Base-by-base conservation (phyloP, 92 coral and sea anemone genomes). In the Porites divaricata region DNA sequence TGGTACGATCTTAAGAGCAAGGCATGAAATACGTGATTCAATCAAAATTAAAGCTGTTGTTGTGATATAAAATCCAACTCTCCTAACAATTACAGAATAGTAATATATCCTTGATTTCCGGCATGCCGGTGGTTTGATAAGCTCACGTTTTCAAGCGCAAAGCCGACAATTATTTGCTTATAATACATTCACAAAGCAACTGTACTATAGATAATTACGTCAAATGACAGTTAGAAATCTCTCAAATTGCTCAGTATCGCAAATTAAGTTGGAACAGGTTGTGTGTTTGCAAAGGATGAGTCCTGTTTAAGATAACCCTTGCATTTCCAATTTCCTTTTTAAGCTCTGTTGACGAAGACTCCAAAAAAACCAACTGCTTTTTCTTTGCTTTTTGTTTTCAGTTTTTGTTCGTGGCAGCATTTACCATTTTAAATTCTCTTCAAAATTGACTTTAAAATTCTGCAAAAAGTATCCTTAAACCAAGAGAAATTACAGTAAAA, bases 101-200 rank as follows among this genome's bases (percentile, higher is more conserved):
- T 54, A 54, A 54, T 35, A 35, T 35, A 35, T 35, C 45, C 45
- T 35, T 35, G 45, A 35, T 66, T 72, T 66, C 83, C 62, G 63
- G 24, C 72, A 24, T 78, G 73, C 66, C 83, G 63, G 63, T 78
- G 73, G 83, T 78, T 22, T 63, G 81, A 77, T 77, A 77, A 77
- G 81, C 70, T 62, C 57, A 54, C 13, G 59, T 54, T 15, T 54
- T 54, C 2, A 54, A 54, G 16, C 14, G 16, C 16, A 74, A 48
- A 45, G 17, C 70, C 63, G 21, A 28, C 11, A 35, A 35, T 35
- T 35, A 35, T 35, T 35, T 35, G 3, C 45, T 35, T 35, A 5
- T 35, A 35, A 35, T 35, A 35, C 45, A 35, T 35, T 35, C 45
- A 35, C 45, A 35, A 35, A 35, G 45, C 45, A 35, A 35, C 45